These are phyloP conservation scores for Larimichthys crocea DNA, from an alignment of 2,113 vertebrate species.

Conservation along the genomic window DNA sequence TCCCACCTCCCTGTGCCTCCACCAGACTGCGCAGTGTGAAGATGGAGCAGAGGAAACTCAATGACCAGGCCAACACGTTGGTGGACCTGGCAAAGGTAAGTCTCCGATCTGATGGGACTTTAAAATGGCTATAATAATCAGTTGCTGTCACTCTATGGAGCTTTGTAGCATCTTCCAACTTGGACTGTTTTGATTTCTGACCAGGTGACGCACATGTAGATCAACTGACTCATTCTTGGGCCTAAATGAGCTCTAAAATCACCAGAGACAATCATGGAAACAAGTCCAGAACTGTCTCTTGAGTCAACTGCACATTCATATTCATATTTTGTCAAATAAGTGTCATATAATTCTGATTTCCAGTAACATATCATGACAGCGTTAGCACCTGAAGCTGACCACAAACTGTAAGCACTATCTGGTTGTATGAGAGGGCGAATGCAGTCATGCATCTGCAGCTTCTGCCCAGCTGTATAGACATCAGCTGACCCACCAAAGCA, in stretches of 20 bases:
- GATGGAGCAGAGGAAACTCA: slow-evolving; percentile 94
- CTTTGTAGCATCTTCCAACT: background rate
- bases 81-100: slow-evolving; percentile 92
- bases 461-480: slow-evolving; percentile 32
- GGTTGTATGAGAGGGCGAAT: slow-evolving; percentile 8
- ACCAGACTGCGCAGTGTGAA: slow-evolving; percentile 93
- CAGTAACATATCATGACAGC: background rate
- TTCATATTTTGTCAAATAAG: background rate
- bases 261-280: background rate
- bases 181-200: background rate
- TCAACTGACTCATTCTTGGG: background rate
- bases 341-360: background rate
- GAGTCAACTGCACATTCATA: background rate
- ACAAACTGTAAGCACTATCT: background rate
- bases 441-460: slow-evolving; percentile 35
- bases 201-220: background rate
- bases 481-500: slow-evolving; percentile 44
- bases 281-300: background rate
- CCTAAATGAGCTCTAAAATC: background rate
- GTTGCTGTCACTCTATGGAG: background rate
- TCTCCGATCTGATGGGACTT: background rate
- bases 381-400: background rate
- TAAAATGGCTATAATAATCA: background rate
- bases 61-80: slow-evolving; percentile 92
- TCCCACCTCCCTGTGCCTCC: slow-evolving; percentile 54